These are phyloP conservation scores for Scaptomyza polygonia DNA, from an alignment of 2,888 invertebrate species.

Conservation along the genomic window DNA sequence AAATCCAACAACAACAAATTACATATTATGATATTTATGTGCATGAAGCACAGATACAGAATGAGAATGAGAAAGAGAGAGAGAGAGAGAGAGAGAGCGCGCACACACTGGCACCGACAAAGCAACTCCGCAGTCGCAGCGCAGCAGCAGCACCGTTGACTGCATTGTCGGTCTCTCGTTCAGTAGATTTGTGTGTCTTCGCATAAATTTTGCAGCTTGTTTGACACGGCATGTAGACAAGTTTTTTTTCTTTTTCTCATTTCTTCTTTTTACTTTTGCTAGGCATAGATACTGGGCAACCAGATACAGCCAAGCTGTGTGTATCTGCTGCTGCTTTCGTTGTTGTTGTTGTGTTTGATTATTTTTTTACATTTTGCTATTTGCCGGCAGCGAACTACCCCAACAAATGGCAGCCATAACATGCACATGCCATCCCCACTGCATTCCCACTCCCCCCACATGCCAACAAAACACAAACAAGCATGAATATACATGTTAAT, in stretches of 20 bases:
- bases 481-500: constrained; percentile 6
- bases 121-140: constrained; percentile 31
- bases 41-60: constrained; percentile 43
- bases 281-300: constrained; percentile 35
- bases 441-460: constrained; percentile 11
- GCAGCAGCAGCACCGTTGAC: constrained; percentile 40
- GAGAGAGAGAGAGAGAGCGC: constrained; percentile 10
- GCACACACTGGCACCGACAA: constrained; percentile 25
- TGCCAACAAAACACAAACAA: not conserved
- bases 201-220: constrained; percentile 82
- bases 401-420: constrained; percentile 67
- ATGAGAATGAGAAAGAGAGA: constrained; percentile 18
- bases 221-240: constrained; percentile 71
- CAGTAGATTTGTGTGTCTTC: constrained; percentile 83
- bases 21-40: constrained; percentile 61
- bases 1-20: constrained; percentile 53
- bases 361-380: constrained; percentile 33
- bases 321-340: constrained; percentile 24
- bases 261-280: constrained; percentile 23
- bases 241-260: constrained; percentile 42
- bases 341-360: constrained; percentile 10
- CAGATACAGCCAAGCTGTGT: constrained; percentile 35
- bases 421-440: constrained; percentile 53
- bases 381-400: constrained; percentile 74
- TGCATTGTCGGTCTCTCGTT: constrained; percentile 77